A percentile compares a stretch with the other conserved stretches of the same genome.
Conservation (phyloP, 2,113 vertebrate species). For the Arvicanthis niloticus region DNA sequence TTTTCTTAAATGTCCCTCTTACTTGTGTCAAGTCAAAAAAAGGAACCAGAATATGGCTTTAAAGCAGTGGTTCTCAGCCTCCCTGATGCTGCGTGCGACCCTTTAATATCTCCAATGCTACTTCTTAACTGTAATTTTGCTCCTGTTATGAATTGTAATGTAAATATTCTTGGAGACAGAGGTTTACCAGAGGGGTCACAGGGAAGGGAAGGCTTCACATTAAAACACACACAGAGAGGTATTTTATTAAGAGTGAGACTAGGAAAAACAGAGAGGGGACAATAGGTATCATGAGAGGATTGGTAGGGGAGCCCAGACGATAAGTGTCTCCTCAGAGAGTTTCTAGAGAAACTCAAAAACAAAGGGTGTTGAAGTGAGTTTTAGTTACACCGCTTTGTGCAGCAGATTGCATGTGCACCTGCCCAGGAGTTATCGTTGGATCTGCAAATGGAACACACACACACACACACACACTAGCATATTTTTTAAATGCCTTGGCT, state of each 20-base stretch:
- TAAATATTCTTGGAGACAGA: neutral
- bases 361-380: neutral
- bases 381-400: too few species aligned
- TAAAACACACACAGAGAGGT: neutral
- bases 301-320: neutral
- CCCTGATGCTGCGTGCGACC: accelerated
- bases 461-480: too few species aligned
- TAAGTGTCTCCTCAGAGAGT: neutral
- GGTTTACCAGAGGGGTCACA: neutral
- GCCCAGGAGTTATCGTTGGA: too few species aligned
- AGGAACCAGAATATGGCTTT: too few species aligned
- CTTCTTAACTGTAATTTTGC: neutral
- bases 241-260: neutral
- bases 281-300: neutral
- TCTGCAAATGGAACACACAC: too few species aligned
- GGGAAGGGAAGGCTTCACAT: neutral
- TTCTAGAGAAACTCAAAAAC: neutral
- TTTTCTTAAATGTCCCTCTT: neutral
- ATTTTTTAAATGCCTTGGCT: too few species aligned
- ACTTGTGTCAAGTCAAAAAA: neutral
- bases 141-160: neutral
- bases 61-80: neutral
- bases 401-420: too few species aligned
- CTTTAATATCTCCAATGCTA: neutral
- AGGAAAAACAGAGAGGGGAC: neutral